These are phyloP conservation scores for Plotosus lineatus DNA, from an alignment of 2,113 vertebrate species.

Conservation along the genomic window DNA sequence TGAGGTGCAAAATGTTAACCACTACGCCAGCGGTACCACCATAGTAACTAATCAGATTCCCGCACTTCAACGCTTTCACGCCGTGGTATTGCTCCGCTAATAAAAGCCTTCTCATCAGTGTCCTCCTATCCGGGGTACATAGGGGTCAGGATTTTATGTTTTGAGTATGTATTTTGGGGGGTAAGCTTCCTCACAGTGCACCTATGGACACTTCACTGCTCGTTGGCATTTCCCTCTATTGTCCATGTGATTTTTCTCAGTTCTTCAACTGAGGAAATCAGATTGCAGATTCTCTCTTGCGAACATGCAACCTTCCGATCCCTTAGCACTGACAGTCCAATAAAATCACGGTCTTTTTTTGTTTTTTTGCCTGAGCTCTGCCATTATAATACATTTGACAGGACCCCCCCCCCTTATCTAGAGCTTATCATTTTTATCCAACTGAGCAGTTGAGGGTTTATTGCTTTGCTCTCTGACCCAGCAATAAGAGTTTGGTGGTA, in stretches of 20 bases:
- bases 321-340: too few species aligned
- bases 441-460: too few species aligned
- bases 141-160: background rate
- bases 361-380: too few species aligned
- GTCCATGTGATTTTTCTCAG: conserved; percentile 47
- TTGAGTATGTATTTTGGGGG: background rate
- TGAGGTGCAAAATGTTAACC: too few species aligned
- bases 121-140: background rate
- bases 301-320: too few species aligned
- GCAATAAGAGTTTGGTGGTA: too few species aligned
- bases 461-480: too few species aligned
- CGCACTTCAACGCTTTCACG: background rate
- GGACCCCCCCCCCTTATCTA: too few species aligned
- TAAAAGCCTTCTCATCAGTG: background rate
- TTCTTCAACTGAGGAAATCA: background rate
- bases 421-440: too few species aligned
- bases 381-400: too few species aligned
- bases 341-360: too few species aligned
- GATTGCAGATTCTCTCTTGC: background rate
- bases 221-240: conserved; percentile 63
- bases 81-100: background rate
- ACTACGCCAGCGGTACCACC: too few species aligned
- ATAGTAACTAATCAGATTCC: background rate
- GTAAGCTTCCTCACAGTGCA: conserved; percentile 42
- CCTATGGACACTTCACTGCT: conserved; percentile 22